phyloP scores from a whole-genome alignment of 2,113 vertebrate genomes.

The Bombycilla garrulus region DNA sequence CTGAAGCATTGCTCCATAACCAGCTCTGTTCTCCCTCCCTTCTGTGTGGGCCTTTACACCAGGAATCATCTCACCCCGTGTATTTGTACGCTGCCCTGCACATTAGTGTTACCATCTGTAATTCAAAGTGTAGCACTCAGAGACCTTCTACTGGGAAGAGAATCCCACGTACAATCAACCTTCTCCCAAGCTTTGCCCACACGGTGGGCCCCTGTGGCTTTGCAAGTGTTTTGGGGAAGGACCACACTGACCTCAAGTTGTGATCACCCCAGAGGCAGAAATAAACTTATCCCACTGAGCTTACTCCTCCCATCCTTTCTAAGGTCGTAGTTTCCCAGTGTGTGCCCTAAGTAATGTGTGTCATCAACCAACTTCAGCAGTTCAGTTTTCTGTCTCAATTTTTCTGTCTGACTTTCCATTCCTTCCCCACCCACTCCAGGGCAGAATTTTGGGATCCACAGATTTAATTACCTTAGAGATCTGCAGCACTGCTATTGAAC shows the following conservation, averaged over 20 bases:
- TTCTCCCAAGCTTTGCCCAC: background rate
- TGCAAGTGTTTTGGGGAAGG: background rate
- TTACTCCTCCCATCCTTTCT: background rate
- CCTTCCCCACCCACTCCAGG: background rate
- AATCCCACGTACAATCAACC: background rate
- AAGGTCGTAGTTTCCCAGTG: background rate
- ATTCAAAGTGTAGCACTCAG: background rate
- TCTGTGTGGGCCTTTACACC: background rate
- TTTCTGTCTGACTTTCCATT: background rate
- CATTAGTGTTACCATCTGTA: background rate
- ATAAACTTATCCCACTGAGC: background rate
- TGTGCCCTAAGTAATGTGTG: background rate
- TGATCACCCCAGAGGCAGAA: background rate
- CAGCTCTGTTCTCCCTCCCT: background rate
- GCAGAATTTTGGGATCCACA: background rate
- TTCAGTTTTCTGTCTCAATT: background rate
- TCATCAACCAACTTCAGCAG: background rate
- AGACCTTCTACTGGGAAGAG: background rate
- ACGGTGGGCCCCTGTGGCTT: background rate
- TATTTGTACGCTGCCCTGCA: background rate
- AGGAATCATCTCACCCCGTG: background rate
- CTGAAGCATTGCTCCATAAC: background rate
- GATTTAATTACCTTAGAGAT: background rate
- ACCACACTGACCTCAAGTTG: background rate
- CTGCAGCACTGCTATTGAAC: background rate